Evolutionary conservation across 1,140 invertebrate genomes (phyloP).

Genomic region (Stratiolaelaps scimitus): DNA sequence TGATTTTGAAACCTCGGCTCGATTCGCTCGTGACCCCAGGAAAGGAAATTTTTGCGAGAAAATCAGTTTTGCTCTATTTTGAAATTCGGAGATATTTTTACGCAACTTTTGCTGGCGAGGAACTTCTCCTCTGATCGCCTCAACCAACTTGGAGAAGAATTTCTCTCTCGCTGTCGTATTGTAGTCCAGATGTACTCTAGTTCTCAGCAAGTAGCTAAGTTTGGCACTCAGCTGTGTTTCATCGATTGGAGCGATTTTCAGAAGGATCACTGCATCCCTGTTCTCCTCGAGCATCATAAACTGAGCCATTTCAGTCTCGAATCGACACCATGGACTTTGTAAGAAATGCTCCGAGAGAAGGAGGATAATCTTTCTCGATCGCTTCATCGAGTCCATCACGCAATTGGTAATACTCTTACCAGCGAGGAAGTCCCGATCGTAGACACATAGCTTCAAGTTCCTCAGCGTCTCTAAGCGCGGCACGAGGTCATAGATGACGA

Average conservation of each 20-base stretch:
- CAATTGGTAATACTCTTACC: conserved; percentile 51
- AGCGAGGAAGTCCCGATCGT: conserved; percentile 53
- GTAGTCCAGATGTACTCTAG: conserved; percentile 47
- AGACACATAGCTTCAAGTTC: conserved; percentile 50
- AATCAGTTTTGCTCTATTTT: no score
- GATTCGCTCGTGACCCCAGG: no score
- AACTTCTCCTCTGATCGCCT: neutral
- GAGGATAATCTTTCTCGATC: conserved; percentile 50
- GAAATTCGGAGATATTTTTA: neutral
- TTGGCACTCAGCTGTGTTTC: conserved; percentile 46
- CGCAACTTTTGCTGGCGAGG: neutral
- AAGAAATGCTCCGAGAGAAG: conserved; percentile 53
- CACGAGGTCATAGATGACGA: conserved; percentile 47
- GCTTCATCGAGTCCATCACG: conserved; percentile 49
- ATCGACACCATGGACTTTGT: conserved; percentile 53
- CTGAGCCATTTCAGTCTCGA: conserved; percentile 51
- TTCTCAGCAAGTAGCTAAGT: conserved; percentile 49
- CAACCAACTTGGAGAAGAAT: neutral
- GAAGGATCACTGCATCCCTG: conserved; percentile 49
- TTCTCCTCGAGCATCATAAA: conserved; percentile 41
- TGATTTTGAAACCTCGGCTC: no score
- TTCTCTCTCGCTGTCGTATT: neutral
- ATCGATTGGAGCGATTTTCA: conserved; percentile 48
- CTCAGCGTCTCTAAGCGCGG: conserved; percentile 44
- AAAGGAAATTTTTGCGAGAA: no score